Conservation (phyloP, 2,888 invertebrate species). For the Ptychoptera albimana region DNA sequence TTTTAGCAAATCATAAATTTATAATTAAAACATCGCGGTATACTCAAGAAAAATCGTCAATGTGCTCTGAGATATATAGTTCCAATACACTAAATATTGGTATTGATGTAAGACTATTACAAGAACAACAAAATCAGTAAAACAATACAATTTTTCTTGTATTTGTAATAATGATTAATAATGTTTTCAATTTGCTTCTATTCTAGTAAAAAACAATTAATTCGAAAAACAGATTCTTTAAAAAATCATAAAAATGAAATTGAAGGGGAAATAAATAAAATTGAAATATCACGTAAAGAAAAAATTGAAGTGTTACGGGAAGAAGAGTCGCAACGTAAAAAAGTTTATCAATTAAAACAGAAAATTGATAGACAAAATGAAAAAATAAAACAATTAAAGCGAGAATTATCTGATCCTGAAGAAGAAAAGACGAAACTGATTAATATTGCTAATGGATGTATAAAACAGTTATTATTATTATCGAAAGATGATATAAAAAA, state of each 20-base stretch:
- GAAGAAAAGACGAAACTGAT: conserved; percentile 18
- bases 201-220: conserved; percentile 13
- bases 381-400: too few relatives aligned
- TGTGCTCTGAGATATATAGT: conserved; percentile 36
- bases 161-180: conserved; percentile 1
- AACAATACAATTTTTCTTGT: not conserved
- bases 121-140: conserved; percentile 7
- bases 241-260: conserved; percentile 16
- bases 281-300: not conserved
- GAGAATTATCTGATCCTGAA: conserved; percentile 14
- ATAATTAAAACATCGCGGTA: conserved; percentile 44
- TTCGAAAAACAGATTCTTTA: conserved; percentile 14
- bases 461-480: conserved; percentile 18
- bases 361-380: conserved; percentile 2
- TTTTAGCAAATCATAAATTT: conserved; percentile 40
- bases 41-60: conserved; percentile 41
- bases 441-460: conserved; percentile 11
- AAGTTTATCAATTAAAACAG: conserved; percentile 12
- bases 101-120: conserved; percentile 36
- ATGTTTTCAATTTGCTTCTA: too few relatives aligned
- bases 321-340: conserved; percentile 10
- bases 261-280: conserved; percentile 8
- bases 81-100: conserved; percentile 40
- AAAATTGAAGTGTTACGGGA: conserved; percentile 5
- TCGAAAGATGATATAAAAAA: conserved; percentile 12